These are phyloP conservation scores for Pyralis farinalis DNA, from an alignment of 2,888 invertebrate species.

Conservation along the genomic window DNA sequence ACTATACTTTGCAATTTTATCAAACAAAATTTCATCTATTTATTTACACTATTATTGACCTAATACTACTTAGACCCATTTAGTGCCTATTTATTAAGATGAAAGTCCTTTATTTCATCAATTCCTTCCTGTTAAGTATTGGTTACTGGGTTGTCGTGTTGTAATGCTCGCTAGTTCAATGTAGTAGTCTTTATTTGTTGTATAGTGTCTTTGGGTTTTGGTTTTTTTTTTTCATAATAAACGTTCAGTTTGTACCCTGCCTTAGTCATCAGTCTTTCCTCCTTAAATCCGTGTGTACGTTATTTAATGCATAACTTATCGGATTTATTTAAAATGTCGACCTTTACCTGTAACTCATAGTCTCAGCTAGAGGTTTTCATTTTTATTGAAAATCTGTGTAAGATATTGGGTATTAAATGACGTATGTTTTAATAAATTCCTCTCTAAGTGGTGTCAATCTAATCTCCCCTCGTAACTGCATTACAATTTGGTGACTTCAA, in stretches of 20 bases:
- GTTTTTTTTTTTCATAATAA: conserved; percentile 32
- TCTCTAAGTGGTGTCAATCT: conserved; percentile 62
- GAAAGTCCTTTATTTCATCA: conserved; percentile 7
- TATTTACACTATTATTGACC: too few relatives aligned
- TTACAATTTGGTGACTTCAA: conserved; percentile 80
- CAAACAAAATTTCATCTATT: too few relatives aligned
- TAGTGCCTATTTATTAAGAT: too few relatives aligned
- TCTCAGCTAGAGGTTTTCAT: conserved; percentile 58
- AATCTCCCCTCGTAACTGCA: conserved; percentile 83
- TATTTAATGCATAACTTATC: conserved; percentile 43
- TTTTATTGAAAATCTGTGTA: conserved; percentile 35
- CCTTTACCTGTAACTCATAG: conserved; percentile 55
- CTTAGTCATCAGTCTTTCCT: conserved; percentile 15
- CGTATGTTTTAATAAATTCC: conserved; percentile 32
- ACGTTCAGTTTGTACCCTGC: conserved; percentile 25
- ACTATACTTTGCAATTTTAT: too few relatives aligned
- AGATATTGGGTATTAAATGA: conserved; percentile 38
- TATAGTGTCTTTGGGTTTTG: conserved; percentile 29
- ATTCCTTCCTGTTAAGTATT: conserved; percentile 8
- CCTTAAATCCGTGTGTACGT: conserved; percentile 37
- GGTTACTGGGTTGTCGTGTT: conserved; percentile 27
- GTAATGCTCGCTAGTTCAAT: conserved; percentile 34
- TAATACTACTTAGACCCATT: too few relatives aligned
- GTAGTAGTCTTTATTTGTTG: conserved; percentile 32
- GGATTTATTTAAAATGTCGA: conserved; percentile 40